Base-by-base conservation (phyloP, 2,888 invertebrate genomes). In the Scaptomyza polygonia region DNA sequence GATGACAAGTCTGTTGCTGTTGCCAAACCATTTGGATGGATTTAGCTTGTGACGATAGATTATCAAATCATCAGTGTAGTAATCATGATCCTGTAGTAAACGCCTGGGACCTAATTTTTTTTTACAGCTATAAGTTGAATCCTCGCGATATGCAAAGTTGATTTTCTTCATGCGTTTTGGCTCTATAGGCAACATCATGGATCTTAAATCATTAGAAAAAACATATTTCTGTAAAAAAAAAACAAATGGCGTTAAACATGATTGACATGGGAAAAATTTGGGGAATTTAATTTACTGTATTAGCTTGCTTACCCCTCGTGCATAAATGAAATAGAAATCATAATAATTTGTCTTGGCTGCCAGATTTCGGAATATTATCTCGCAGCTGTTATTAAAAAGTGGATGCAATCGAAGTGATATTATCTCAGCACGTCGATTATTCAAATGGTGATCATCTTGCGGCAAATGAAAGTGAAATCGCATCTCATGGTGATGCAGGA, bases 101-200 rank as follows among this genome's bases (percentile, higher is more conserved):
- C 63, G 47, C 0, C 32, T 2, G 4, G 0, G 3, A 1, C 9
- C 39, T 16, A 9, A 39, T 4, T 16, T 4, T 4, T 3, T 9
- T 9, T 9, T 9, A 9, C 16, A 16, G 0, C 1, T 7, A 36
- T 16, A 9, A 8, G 4, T 16, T 16, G 16, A 16, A 1, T 3
- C 1, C 9, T 3, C 4, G 0, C 4, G 16, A 16, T 8, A 3
- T 5, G 25, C 7, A 21, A 67, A n/a, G 3, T 9, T n/a, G 0
- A 12, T 51, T 16, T 79, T 80, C 52, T 85, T 87, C 14, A 44
- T 59, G 2, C 62, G 40, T 0, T 66, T 73, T 0, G 89, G 87
- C 45, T 90, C 90, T 3, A 90, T 32, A 1, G 80, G 74, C 77
- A 88, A 83, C 89, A 90, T 90, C 18, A 64, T 71, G 1, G 53